A percentile compares a stretch with the other conserved stretches of the same genome.
Evolutionary conservation across 92 coral and sea anemone genomes (phyloP).

Genomic region (Diadumene lineata): DNA sequence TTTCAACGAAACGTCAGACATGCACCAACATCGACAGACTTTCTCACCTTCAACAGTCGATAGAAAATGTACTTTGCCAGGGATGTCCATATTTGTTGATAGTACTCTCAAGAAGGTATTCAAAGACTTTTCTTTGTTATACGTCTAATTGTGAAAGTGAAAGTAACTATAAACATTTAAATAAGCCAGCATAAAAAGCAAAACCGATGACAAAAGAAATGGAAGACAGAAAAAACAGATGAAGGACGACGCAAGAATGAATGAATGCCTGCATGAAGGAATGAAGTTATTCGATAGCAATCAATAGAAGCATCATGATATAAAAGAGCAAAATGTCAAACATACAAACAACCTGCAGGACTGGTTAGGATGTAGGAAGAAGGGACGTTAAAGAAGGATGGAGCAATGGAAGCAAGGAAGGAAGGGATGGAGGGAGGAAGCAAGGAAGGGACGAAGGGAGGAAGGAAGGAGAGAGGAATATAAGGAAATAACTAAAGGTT

Average conservation of each 20-base stretch:
- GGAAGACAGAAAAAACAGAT: background rate
- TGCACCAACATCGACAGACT: too few species aligned
- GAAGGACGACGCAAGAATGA: background rate
- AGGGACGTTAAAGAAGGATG: background rate
- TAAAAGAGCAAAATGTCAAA: too few species aligned
- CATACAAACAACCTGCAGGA: too few species aligned
- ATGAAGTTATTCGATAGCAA: too few species aligned
- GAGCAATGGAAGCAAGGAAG: background rate
- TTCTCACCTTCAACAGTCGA: slow-evolving; percentile 87
- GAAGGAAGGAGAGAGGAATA: background rate
- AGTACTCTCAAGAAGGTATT: slow-evolving; percentile 56
- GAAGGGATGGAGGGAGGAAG: background rate
- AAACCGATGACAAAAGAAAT: background rate
- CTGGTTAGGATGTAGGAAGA: too few species aligned
- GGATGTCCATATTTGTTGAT: slow-evolving; percentile 78
- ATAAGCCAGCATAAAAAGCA: background rate
- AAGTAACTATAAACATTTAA: background rate
- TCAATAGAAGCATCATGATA: too few species aligned
- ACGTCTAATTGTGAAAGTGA: slow-evolving; percentile 39
- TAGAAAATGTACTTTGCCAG: slow-evolving; percentile 64
- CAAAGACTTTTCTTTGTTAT: slow-evolving; percentile 39
- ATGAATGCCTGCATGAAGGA: background rate
- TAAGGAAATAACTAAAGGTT: background rate
- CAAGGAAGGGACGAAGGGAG: background rate
- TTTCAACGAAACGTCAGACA: too few species aligned